A percentile compares a stretch with the other conserved stretches of the same genome.
Conservation (phyloP, 2,888 invertebrate species). For the Syrista parreyssii region DNA sequence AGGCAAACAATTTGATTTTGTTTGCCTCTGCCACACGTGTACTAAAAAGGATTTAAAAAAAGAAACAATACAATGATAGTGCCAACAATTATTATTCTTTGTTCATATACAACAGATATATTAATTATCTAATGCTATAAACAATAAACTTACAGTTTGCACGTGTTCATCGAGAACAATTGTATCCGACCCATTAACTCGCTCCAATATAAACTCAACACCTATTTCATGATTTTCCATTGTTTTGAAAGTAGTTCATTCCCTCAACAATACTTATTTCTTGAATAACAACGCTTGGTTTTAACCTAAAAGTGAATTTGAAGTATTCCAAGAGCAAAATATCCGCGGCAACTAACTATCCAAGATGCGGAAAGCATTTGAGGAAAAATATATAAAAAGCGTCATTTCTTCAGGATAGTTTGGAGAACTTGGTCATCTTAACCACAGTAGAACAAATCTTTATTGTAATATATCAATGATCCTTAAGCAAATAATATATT, state of each 20-base stretch:
- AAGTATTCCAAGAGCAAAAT: neutral
- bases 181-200: neutral
- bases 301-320: neutral
- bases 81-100: neutral
- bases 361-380: neutral
- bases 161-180: neutral
- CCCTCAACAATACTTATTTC: neutral
- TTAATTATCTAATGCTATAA: neutral
- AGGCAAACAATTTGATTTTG: slow-evolving; percentile 46
- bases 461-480: neutral
- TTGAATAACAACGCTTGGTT: neutral
- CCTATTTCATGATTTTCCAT: neutral
- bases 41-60: slow-evolving; percentile 40
- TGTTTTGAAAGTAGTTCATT: neutral
- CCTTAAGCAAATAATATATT: neutral
- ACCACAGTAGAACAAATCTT: neutral
- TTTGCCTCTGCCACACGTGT: slow-evolving; percentile 49
- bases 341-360: neutral
- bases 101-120: neutral
- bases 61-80: slow-evolving; percentile 6
- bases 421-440: neutral
- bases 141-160: slow-evolving; percentile 3
- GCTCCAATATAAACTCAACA: neutral
- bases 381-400: neutral
- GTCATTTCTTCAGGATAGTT: neutral